Evolutionary conservation across 2,797 vertebrate species (phyloP).

Genomic region (Hydrophis major): DNA sequence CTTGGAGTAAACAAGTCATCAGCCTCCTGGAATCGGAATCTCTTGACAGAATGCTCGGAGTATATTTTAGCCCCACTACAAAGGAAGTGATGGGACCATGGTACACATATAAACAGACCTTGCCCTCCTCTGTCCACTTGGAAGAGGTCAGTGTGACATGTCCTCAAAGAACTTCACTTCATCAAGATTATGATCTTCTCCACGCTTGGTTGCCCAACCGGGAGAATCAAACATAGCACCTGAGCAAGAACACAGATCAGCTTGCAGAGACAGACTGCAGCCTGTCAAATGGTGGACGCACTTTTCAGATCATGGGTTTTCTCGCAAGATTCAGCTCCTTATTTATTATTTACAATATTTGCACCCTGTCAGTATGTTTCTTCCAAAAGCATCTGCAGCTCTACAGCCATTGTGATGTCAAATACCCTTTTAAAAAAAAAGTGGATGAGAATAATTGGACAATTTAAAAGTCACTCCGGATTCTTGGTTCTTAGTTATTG

Average conservation of each 20-base stretch:
- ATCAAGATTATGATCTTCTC: not conserved
- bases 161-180: not conserved
- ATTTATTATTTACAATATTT: not conserved
- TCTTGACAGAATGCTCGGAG: not conserved
- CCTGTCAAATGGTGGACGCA: not conserved
- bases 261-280: not conserved
- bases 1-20: not conserved
- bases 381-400: too few relatives aligned
- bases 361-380: too few relatives aligned
- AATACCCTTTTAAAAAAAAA: too few relatives aligned
- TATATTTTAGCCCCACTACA: not conserved
- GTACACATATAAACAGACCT: not conserved
- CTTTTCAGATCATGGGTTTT: not conserved
- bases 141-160: not conserved
- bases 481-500: too few relatives aligned
- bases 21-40: not conserved
- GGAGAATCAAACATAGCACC: not conserved
- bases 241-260: not conserved
- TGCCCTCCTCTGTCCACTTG: not conserved
- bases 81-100: not conserved
- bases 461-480: too few relatives aligned
- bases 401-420: too few relatives aligned
- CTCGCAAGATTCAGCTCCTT: not conserved
- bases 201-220: not conserved
- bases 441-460: too few relatives aligned